A percentile compares a stretch with the other conserved stretches of the same genome.
Conservation (phyloP, 2,797 vertebrate genomes). For the Gymnothorax reevesii region DNA sequence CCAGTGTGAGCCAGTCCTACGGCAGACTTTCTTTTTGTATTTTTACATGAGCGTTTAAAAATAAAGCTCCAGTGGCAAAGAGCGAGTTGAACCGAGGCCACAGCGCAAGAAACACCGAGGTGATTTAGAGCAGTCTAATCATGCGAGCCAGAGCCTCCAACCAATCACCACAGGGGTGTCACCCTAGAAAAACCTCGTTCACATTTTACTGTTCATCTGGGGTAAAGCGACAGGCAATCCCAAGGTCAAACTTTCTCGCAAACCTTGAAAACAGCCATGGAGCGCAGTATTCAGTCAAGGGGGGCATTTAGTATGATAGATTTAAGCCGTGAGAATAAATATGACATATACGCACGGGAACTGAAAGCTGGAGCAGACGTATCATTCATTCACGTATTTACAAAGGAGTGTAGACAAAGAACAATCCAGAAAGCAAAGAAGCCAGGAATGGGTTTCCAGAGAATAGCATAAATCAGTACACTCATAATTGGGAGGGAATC, state of each 20-base stretch:
- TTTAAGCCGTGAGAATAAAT: background rate
- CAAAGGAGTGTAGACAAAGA: background rate
- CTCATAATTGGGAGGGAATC: background rate
- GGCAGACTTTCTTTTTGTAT: constrained; percentile 6
- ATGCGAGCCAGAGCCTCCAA: background rate
- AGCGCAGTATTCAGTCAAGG: background rate
- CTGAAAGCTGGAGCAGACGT: background rate
- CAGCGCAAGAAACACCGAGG: background rate
- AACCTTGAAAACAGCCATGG: too few relatives aligned
- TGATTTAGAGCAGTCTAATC: constrained; percentile 1
- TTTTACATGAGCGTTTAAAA: background rate
- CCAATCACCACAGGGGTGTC: background rate
- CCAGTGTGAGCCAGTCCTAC: background rate
- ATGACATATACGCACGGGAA: background rate
- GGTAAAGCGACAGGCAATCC: background rate
- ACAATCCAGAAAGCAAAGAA: background rate
- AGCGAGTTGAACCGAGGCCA: background rate
- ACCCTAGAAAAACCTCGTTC: background rate
- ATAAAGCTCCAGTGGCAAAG: background rate
- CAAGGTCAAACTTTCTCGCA: background rate
- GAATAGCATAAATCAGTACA: background rate
- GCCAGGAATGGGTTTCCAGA: background rate
- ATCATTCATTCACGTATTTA: background rate
- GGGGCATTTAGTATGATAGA: background rate
- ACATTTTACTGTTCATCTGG: background rate